Base-by-base conservation (phyloP, 2,113 vertebrate genomes). In the Calidris pygmaea region DNA sequence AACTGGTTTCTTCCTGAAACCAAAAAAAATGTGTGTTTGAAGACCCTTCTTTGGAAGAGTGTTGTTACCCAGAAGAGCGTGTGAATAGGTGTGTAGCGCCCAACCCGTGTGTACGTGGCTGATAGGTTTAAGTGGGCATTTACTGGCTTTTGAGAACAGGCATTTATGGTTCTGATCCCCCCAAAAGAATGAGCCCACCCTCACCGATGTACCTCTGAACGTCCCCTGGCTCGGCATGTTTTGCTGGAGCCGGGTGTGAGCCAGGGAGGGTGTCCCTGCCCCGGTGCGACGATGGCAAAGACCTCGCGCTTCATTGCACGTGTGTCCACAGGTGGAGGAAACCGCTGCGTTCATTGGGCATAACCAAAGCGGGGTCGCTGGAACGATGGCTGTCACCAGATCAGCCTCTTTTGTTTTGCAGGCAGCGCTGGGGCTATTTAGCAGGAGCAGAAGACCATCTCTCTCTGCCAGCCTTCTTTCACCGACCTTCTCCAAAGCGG, bases 351-450 rank as follows among this genome's bases (percentile, higher is more conserved):
- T 39, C 12, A 2, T 0, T 27, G 45, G 63, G 63, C 59, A 8
- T 3, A 48, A 43, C 43, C 35, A 59, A 6, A 72, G 74, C 1
- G 3, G 37, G 60, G 55, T 23, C 7, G 0, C 75, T 45, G 48
- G 34, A 4, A 59, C 32, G 63, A 17, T 77, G 20, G 0, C 58
- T 86, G 56, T 18, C 89, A 48, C 21, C 4, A 70, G 92, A 41
- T 80, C 82, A 91, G 80, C 60, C 68, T 90, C 79, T 87, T 78
- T 27, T 93, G 88, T 96, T 94, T 93, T 93, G 67, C 96, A 96
- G 95, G 87, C 90, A 90, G 53, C 27, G 86, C 93, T 89, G 89
- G 50, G 66, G 71, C 77, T 76, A 50, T 87, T 81, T 94, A 96
- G 73, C 86, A 84, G 74, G 79, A 81, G 74, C 82, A 81, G 91